Conservation (phyloP, 2,888 invertebrate species). For the Caradrina kadenii region DNA sequence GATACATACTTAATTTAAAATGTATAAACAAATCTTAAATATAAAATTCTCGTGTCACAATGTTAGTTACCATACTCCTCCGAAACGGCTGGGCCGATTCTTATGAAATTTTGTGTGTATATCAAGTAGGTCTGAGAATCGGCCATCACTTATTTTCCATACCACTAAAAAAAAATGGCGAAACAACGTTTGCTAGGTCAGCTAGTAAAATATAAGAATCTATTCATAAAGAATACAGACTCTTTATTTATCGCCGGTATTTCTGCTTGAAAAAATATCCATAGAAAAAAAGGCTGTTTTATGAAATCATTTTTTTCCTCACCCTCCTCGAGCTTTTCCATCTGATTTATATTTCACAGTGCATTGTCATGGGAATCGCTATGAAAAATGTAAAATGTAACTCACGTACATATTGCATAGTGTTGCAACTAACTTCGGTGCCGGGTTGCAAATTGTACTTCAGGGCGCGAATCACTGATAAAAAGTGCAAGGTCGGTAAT, state of each 20-base stretch:
- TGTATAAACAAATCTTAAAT: no score
- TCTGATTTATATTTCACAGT: constrained; percentile 41
- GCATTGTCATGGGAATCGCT: constrained; percentile 55
- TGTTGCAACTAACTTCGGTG: constrained; percentile 55
- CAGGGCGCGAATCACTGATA: constrained; percentile 52
- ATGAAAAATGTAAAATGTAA: constrained; percentile 56
- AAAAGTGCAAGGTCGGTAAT: constrained; percentile 55
- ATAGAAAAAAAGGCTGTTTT: background rate
- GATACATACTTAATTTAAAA: no score
- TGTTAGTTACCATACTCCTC: no score
- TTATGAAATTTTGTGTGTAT: no score
- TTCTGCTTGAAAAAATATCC: constrained; percentile 5
- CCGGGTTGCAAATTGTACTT: constrained; percentile 60
- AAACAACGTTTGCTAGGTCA: no score
- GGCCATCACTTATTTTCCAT: no score
- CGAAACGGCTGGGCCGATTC: no score
- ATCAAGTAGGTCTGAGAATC: no score
- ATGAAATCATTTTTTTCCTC: constrained; percentile 34
- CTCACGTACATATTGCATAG: constrained; percentile 54
- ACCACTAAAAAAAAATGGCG: no score
- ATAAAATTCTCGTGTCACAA: no score
- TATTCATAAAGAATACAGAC: background rate
- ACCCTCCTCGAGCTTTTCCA: constrained; percentile 8
- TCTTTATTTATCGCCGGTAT: background rate
- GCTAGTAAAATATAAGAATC: no score